phyloP scores from a whole-genome alignment of 2,888 invertebrate genomes.

The Sepiola atlantica region DNA sequence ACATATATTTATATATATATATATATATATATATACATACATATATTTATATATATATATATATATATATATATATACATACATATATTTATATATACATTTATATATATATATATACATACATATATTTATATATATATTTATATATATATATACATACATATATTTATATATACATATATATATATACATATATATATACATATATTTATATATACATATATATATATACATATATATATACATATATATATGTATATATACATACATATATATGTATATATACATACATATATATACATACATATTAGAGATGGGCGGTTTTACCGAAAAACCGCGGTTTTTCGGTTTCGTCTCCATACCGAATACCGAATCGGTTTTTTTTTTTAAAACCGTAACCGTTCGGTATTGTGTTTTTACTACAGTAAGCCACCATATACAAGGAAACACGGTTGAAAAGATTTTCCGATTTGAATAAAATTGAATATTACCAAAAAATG shows the following conservation, averaged over 20 bases:
- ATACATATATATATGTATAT: constrained; percentile 3
- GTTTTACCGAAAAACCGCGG: too few relatives aligned
- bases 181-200: not conserved
- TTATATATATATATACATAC: not conserved
- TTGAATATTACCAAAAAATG: too few relatives aligned
- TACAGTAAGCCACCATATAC: too few relatives aligned
- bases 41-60: not conserved
- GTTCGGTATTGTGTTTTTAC: too few relatives aligned
- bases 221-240: not conserved
- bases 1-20: not conserved
- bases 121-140: not conserved
- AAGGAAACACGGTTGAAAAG: too few relatives aligned
- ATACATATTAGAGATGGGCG: too few relatives aligned
- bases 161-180: not conserved
- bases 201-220: not conserved
- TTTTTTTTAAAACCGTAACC: too few relatives aligned
- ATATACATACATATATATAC: constrained; percentile 3
- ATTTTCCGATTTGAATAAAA: too few relatives aligned
- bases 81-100: not conserved
- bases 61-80: not conserved
- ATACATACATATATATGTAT: not conserved
- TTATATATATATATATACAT: not conserved
- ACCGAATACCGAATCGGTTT: too few relatives aligned
- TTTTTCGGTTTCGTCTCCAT: too few relatives aligned
- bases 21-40: not conserved